Conservation (phyloP, 1,140 invertebrate species). For the Tenebrio molitor region DNA sequence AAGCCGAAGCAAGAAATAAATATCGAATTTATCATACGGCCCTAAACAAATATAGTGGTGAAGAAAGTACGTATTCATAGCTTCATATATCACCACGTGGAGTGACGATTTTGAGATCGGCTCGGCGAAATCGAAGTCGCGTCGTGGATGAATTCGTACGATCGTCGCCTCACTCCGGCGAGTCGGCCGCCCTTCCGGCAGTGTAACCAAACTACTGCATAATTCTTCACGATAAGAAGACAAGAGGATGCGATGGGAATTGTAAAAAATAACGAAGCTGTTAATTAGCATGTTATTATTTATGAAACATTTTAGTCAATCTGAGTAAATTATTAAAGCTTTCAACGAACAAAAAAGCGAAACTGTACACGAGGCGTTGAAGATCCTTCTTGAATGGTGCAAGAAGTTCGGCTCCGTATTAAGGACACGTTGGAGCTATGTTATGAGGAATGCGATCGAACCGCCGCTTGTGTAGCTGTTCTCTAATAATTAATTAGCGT, state of each 20-base stretch:
- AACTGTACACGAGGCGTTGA: slow-evolving; percentile 22
- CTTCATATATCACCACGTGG: slow-evolving; percentile 11
- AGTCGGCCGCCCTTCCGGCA: too few species aligned
- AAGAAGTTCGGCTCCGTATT: slow-evolving; percentile 15
- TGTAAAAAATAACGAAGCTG: slow-evolving; percentile 20
- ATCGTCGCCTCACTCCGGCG: too few species aligned
- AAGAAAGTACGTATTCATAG: slow-evolving; percentile 18
- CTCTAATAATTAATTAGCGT: slow-evolving; percentile 36
- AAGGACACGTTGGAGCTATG: slow-evolving; percentile 17
- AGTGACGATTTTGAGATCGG: slow-evolving; percentile 2
- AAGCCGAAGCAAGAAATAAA: slow-evolving; percentile 42
- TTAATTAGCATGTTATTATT: slow-evolving; percentile 43
- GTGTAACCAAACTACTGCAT: not conserved
- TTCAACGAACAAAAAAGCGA: slow-evolving; percentile 37
- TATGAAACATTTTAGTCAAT: slow-evolving; percentile 37
- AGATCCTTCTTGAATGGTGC: slow-evolving; percentile 18
- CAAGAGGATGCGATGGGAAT: not conserved
- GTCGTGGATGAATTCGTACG: too few species aligned
- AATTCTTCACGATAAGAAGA: not conserved
- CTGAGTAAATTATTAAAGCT: slow-evolving; percentile 41
- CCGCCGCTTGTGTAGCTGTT: slow-evolving; percentile 21
- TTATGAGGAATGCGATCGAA: slow-evolving; percentile 37
- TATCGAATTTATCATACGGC: slow-evolving; percentile 42
- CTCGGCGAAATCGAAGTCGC: not conserved
- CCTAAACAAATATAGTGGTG: slow-evolving; percentile 38